phyloP scores from a whole-genome alignment of 2,888 invertebrate genomes.

The Baccha elongata region DNA sequence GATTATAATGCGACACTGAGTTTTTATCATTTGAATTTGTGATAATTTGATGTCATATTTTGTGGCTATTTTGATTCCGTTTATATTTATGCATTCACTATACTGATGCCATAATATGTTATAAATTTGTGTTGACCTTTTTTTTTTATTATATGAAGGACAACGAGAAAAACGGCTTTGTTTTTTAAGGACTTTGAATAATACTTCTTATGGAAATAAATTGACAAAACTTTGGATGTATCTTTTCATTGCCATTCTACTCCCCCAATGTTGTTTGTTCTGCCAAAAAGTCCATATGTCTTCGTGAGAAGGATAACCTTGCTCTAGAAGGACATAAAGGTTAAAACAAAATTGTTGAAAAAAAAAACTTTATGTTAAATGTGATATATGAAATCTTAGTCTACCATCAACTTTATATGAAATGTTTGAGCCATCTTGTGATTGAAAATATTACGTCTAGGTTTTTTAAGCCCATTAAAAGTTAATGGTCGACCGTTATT shows the following conservation, averaged over 20 bases:
- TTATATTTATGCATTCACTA: background rate
- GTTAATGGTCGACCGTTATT: background rate
- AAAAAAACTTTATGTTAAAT: conserved; percentile 22
- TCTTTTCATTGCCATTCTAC: background rate
- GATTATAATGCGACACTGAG: conserved; percentile 42
- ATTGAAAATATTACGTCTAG: background rate
- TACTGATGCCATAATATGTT: background rate
- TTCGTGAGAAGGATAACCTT: background rate
- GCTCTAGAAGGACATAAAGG: background rate
- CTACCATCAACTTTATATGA: conserved; percentile 48
- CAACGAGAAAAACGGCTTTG: background rate
- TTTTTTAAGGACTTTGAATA: background rate
- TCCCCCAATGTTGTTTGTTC: conserved; percentile 32
- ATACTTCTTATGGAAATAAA: background rate
- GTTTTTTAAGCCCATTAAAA: background rate
- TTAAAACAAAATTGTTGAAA: background rate
- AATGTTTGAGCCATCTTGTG: conserved; percentile 11
- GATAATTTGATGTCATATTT: conserved; percentile 66
- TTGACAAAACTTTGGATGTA: background rate
- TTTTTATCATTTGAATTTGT: conserved; percentile 58
- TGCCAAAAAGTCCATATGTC: conserved; percentile 59
- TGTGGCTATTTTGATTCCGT: conserved; percentile 63
- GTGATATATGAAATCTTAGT: conserved; percentile 25
- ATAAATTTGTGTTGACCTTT: conserved; percentile 1
- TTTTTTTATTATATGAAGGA: background rate